These are phyloP conservation scores for Lycia hirtaria DNA, from an alignment of 2,888 invertebrate species.

Conservation along the genomic window DNA sequence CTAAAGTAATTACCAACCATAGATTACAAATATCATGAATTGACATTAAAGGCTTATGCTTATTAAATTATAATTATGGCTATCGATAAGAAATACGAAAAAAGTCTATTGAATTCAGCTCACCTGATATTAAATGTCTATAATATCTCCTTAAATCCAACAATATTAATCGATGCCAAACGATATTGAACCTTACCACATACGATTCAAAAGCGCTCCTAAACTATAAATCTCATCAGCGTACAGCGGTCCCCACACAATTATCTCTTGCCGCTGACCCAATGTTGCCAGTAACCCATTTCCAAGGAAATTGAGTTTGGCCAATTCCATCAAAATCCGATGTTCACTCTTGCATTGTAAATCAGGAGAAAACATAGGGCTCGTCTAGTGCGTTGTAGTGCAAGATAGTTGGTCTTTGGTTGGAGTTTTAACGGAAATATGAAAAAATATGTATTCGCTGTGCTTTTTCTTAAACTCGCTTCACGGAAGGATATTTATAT, in stretches of 20 bases:
- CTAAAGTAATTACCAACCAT: too few species aligned
- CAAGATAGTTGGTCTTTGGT: constrained; percentile 19
- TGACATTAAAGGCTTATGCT: too few species aligned
- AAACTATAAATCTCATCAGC: constrained; percentile 38
- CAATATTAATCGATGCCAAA: background rate
- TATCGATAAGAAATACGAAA: too few species aligned
- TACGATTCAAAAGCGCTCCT: constrained; percentile 41
- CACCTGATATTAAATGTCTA: too few species aligned
- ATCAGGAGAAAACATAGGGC: constrained; percentile 40
- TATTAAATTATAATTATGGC: too few species aligned
- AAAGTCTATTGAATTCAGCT: too few species aligned
- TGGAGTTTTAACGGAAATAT: background rate
- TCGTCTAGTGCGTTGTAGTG: constrained; percentile 5
- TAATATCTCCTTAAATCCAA: too few species aligned
- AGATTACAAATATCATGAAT: too few species aligned
- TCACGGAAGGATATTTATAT: too few species aligned
- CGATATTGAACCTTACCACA: constrained; percentile 26
- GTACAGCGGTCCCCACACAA: constrained; percentile 72
- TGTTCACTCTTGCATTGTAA: constrained; percentile 79
- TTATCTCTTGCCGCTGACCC: constrained; percentile 68
- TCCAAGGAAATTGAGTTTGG: constrained; percentile 79
- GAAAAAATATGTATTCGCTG: too few species aligned
- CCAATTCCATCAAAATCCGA: constrained; percentile 81
- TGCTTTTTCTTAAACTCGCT: too few species aligned
- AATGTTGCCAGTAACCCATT: constrained; percentile 75